phyloP scores from a whole-genome alignment of 1,140 invertebrate species.

The Drosophila micromelanica region DNA sequence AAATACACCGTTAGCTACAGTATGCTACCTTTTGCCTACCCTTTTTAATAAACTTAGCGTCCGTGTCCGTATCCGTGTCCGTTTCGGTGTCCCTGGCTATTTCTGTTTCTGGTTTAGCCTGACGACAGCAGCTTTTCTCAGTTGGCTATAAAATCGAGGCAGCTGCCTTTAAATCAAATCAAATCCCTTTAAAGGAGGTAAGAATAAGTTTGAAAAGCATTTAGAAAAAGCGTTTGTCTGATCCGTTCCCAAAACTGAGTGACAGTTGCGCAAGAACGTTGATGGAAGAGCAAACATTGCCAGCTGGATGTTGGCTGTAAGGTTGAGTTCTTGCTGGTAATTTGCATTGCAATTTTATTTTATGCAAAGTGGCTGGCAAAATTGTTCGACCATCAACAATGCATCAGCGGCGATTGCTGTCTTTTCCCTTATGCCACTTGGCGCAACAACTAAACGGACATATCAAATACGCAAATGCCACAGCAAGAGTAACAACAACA shows the following conservation, averaged over 20 bases:
- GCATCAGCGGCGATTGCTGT: slow-evolving; percentile 66
- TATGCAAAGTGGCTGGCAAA: slow-evolving; percentile 71
- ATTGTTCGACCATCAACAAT: slow-evolving; percentile 80
- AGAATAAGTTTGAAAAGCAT: slow-evolving; percentile 16
- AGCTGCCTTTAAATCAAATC: slow-evolving; percentile 6
- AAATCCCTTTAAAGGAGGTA: slow-evolving; percentile 6
- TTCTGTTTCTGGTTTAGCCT: slow-evolving; percentile 4
- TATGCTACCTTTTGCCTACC: slow-evolving; percentile 16
- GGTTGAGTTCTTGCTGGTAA: slow-evolving; percentile 31
- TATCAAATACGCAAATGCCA: slow-evolving; percentile 34
- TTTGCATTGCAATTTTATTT: slow-evolving; percentile 74
- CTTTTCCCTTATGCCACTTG: slow-evolving; percentile 40
- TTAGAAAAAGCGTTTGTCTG: slow-evolving; percentile 25
- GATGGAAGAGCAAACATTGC: slow-evolving; percentile 51
- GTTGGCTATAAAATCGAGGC: slow-evolving; percentile 6
- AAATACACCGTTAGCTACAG: slow-evolving; percentile 16
- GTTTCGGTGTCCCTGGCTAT: slow-evolving; percentile 2
- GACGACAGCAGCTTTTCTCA: slow-evolving; percentile 32
- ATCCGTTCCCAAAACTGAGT: slow-evolving; percentile 37
- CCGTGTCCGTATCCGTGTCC: slow-evolving; percentile 12
- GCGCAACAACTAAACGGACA: slow-evolving; percentile 33
- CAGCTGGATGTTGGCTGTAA: slow-evolving; percentile 24
- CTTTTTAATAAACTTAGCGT: slow-evolving; percentile 31
- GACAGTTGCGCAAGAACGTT: slow-evolving; percentile 46
- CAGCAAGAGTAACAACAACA: slow-evolving; percentile 34